Conservation (phyloP, 2,797 vertebrate genomes). For the Brachyrhaphis roseni region DNA sequence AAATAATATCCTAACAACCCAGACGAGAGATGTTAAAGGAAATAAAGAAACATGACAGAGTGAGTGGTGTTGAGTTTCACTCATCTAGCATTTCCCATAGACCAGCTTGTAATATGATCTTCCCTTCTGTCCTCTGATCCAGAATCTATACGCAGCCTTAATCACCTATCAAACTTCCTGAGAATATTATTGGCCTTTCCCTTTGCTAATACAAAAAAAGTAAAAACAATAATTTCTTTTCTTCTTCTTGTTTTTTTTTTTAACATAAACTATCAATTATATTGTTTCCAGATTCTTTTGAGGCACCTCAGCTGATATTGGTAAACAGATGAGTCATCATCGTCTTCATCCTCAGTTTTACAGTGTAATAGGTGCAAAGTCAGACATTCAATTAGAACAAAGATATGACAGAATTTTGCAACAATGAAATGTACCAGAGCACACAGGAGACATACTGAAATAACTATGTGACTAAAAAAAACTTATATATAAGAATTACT, state of each 20-base stretch:
- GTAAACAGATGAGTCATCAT: background rate
- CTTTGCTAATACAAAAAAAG: background rate
- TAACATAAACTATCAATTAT: background rate
- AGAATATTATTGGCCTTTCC: slow-evolving; percentile 13
- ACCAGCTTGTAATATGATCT: slow-evolving; percentile 59
- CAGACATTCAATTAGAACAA: background rate
- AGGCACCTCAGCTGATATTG: background rate
- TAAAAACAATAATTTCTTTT: background rate
- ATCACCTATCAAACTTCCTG: slow-evolving; percentile 71
- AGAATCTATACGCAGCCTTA: slow-evolving; percentile 67
- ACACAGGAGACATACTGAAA: no score
- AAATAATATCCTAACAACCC: slow-evolving; percentile 7
- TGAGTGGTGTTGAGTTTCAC: slow-evolving; percentile 58
- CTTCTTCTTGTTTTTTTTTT: background rate
- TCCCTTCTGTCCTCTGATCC: slow-evolving; percentile 57
- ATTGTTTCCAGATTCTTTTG: background rate
- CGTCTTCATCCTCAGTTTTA: background rate
- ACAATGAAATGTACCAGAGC: no score
- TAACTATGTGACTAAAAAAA: no score
- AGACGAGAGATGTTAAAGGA: background rate
- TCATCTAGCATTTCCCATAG: slow-evolving; percentile 43
- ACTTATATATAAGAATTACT: no score
- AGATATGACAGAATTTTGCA: no score
- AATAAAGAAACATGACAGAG: slow-evolving; percentile 1
- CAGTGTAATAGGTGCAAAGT: background rate